These are phyloP conservation scores for Tricholauxania praeusta DNA, from an alignment of 2,888 invertebrate genomes.

Conservation along the genomic window DNA sequence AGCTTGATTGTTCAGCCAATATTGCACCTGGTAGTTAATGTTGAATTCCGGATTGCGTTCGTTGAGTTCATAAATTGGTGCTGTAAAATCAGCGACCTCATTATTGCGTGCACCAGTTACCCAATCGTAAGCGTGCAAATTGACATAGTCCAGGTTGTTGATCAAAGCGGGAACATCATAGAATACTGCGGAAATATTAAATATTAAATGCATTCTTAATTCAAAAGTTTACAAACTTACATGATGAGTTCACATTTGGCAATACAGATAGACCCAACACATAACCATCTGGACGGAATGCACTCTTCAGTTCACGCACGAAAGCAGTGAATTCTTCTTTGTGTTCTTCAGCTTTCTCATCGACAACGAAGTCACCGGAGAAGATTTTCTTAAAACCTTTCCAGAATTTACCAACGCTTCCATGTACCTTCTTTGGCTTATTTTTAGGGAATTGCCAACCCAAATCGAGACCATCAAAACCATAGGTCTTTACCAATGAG, in stretches of 20 bases:
- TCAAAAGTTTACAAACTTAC: constrained; percentile 69
- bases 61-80: constrained; percentile 80
- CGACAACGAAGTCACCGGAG: constrained; percentile 77
- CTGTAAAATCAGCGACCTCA: constrained; percentile 82
- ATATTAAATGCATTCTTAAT: constrained; percentile 1
- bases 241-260: constrained; percentile 81
- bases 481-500: constrained; percentile 78
- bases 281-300: constrained; percentile 77
- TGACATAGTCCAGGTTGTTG: constrained; percentile 83
- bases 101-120: constrained; percentile 80
- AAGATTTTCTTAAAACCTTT: constrained; percentile 83
- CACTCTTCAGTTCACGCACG: constrained; percentile 80
- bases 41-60: constrained; percentile 79
- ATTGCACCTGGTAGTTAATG: constrained; percentile 75
- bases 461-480: constrained; percentile 89
- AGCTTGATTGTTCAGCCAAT: constrained; percentile 73
- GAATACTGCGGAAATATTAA: constrained; percentile 73
- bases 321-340: constrained; percentile 83
- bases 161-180: constrained; percentile 81
- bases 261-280: constrained; percentile 77
- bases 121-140: constrained; percentile 84
- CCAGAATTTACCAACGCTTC: constrained; percentile 76
- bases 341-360: constrained; percentile 85
- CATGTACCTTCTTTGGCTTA: constrained; percentile 82
- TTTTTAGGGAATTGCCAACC: constrained; percentile 87